Evolutionary conservation across 2,113 vertebrate species (phyloP), one percentile per base, ranked within the genome.

Genomic region (Phoxinus phoxinus): DNA sequence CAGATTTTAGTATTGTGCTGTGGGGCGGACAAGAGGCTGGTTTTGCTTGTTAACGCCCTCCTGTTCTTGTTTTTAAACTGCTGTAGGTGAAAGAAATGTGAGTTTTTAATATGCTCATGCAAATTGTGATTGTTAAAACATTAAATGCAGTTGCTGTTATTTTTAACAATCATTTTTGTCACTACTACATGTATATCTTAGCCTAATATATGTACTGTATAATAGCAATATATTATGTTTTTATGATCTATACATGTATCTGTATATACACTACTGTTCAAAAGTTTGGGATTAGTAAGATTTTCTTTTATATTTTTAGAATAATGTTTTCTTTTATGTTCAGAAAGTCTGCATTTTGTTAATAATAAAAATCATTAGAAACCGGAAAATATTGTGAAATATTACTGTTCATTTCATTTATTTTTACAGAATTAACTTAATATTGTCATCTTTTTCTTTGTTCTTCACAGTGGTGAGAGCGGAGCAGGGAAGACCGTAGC

Each of bases 401-500:
- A 6, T 61, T 21, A 15, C 32, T 25, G 13, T 80, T 32, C 85
- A 12, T 56, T 2, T 69, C 21, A 11, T 90, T 85, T 86, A 5
- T 69, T 69, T 69, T 21, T 21, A 21, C 32, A 23, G 8, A 71
- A 71, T 41, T 9, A 71, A 3, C 67, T 41, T 71, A 71, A 21
- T 8, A 21, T 30, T 30, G 1, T 21, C 0, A 53, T 23, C 1
- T 25, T 90, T 84, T 91, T 77, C 71, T 85, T 41, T 88, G 23
- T 88, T 89, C 90, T 89, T 84, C 44, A 88, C 86, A 99, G 98
- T 67, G 98, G 98, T 3, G 98, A 99, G 92, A 99, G 98, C 11
- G 98, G 98, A 81, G 97, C 98, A 41, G 98, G 98, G 13, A 99
- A 99, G 93, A 99, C 98, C 0, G 98, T 99, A 63, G 98, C 97